Base-by-base conservation (phyloP, 2,888 invertebrate genomes). In the Tuta absoluta region DNA sequence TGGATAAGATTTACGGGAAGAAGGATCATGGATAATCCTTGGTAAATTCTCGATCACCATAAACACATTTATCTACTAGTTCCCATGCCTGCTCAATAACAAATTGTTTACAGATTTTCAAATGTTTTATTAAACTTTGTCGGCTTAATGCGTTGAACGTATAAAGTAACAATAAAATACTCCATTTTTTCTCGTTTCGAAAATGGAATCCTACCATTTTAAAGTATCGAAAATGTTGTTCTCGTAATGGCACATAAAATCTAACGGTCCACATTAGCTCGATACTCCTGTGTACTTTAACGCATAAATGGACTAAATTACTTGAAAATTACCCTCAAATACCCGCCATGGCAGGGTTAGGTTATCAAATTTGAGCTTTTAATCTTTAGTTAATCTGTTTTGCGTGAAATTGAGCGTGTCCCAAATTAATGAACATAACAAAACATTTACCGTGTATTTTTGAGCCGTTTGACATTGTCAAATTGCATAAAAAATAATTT, bases 191-290 rank as follows among this genome's bases (percentile, higher is more conserved):
- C 33, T 28, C 7, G 11, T 19, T n/a, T 56, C 56, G 49, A 53
- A 38, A 62, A 62, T 57, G 57, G 33, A 19, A 24, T 41, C 45
- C 56, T 48, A 57, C 23, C 57, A 63, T 60, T 45, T 14, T 53
- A 63, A 65, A 53, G 33, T 65, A 65, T 60, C 63, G 63, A 38
- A 28, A 53, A 28, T 24, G 19, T 48, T 24, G 21, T n/a, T 17
- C n/a, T 28, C 33, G 14, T 60, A 65, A 65, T 60, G 60, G 60
- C 33, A 23, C 57, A 66, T 66, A 66, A 66, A 66, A 66, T 63
- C 57, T 61, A 49, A 66, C 61, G 48, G 48, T 37, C 60, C 8
- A 41, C 58, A 66, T 63, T 63, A 63, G 65, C 51, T 45, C 21
- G 41, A 19, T 61, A 11, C 33, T 45, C 60, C 21, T 61, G 61